phyloP scores from a whole-genome alignment of 2,888 invertebrate species.

The Diarsia mendica region DNA sequence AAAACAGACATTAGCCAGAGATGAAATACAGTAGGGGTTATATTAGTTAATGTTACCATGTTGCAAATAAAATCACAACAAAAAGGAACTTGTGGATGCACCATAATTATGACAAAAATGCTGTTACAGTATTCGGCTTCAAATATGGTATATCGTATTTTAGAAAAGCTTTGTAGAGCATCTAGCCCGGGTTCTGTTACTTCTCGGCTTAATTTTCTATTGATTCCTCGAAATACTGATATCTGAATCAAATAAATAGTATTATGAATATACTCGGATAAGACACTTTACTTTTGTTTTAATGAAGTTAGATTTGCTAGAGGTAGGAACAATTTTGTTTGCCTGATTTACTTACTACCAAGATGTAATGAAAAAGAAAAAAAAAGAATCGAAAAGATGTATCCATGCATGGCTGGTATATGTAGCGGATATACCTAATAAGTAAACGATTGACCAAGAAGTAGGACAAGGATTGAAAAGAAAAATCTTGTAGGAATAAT shows the following conservation, averaged over 20 bases:
- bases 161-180: neutral
- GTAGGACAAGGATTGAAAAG: neutral
- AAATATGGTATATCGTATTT: neutral
- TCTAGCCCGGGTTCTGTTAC: neutral
- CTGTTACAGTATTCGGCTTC: neutral
- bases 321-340: slow-evolving; percentile 22
- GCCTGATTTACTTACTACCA: slow-evolving; percentile 12
- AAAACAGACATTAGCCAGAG: no score
- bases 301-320: slow-evolving; percentile 47
- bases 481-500: neutral
- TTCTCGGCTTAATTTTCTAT: slow-evolving; percentile 5
- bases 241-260: slow-evolving; percentile 17
- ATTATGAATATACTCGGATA: slow-evolving; percentile 29
- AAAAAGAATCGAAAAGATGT: neutral
- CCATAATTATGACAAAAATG: neutral
- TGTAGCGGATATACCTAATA: neutral
- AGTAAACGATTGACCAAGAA: neutral
- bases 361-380: neutral
- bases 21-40: no score
- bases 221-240: slow-evolving; percentile 21
- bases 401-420: neutral
- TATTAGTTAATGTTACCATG: neutral
- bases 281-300: neutral
- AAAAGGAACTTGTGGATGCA: neutral
- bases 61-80: neutral